Conservation (phyloP, 2,888 invertebrate species). For the Conus canariensis region DNA sequence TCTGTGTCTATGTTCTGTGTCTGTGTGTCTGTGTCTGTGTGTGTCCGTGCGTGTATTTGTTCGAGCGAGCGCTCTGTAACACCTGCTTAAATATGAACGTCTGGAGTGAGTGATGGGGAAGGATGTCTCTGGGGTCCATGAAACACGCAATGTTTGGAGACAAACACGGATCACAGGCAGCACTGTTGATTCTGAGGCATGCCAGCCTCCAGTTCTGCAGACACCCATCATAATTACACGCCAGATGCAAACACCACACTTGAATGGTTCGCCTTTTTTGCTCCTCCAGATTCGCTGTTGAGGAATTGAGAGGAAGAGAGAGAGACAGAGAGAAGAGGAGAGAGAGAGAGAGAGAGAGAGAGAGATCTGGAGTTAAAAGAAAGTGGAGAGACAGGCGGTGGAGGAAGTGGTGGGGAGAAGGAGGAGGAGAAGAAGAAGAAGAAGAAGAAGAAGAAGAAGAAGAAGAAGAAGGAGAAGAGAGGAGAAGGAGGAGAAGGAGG, state of each 20-base stretch:
- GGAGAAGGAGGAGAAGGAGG: neutral
- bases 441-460: neutral
- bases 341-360: neutral
- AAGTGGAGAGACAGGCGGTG: neutral
- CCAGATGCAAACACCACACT: no score
- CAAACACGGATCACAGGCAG: no score
- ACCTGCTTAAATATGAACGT: no score
- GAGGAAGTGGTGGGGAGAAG: neutral
- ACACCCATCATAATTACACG: no score
- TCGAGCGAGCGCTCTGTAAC: neutral
- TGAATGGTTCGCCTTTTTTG: no score
- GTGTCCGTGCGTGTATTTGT: neutral
- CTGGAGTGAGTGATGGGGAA: no score
- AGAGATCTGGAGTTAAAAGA: neutral
- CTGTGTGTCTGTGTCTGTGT: neutral
- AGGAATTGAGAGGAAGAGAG: neutral
- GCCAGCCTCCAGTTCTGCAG: no score
- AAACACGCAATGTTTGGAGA: no score
- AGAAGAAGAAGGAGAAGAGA: neutral
- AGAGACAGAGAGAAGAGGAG: neutral
- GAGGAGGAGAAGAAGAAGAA: neutral
- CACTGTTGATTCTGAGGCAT: no score
- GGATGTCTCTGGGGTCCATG: no score
- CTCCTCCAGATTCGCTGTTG: no score
- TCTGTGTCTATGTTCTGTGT: neutral